These are phyloP conservation scores for Amphipoea oculea DNA, from an alignment of 2,888 invertebrate species.

Conservation along the genomic window DNA sequence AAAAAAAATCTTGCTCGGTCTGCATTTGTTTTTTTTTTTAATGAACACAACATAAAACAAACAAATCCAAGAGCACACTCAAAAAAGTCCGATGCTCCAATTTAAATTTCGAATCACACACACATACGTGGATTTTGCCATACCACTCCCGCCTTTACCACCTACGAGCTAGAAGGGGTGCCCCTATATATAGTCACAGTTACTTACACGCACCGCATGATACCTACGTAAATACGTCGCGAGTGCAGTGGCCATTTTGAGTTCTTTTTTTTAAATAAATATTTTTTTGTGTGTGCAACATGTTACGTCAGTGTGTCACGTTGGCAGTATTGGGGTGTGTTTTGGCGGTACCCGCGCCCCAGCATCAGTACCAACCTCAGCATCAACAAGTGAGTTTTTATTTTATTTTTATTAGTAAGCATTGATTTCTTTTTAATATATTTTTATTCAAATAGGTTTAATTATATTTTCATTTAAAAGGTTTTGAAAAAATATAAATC, in stretches of 20 bases:
- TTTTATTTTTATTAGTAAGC: background rate
- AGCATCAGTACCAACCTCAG: slow-evolving; percentile 84
- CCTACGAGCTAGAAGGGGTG: slow-evolving; percentile 84
- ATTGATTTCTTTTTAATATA: background rate
- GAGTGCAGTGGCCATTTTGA: slow-evolving; percentile 80
- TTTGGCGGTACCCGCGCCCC: slow-evolving; percentile 76
- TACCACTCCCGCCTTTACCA: slow-evolving; percentile 79
- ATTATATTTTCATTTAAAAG: background rate
- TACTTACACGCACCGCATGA: slow-evolving; percentile 80
- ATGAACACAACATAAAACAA: slow-evolving; percentile 18
- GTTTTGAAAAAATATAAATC: background rate
- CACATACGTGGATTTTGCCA: slow-evolving; percentile 56
- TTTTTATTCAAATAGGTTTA: no score
- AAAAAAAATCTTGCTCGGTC: background rate
- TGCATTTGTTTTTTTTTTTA: background rate
- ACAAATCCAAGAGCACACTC: slow-evolving; percentile 41
- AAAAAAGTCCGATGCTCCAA: slow-evolving; percentile 65
- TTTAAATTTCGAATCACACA: slow-evolving; percentile 69
- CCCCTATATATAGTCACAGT: slow-evolving; percentile 87
- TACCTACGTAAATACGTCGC: slow-evolving; percentile 79
- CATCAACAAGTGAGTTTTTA: slow-evolving; percentile 83
- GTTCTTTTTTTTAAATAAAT: slow-evolving; percentile 65
- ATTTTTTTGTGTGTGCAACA: slow-evolving; percentile 80
- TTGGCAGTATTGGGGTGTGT: slow-evolving; percentile 84
- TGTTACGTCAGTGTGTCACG: slow-evolving; percentile 84